Percentiles rank a stretch among this genome's conserved stretches.
These are phyloP conservation scores for Campylomormyrus tamandua DNA, from an alignment of 2,113 vertebrate genomes.

Conservation along the genomic window DNA sequence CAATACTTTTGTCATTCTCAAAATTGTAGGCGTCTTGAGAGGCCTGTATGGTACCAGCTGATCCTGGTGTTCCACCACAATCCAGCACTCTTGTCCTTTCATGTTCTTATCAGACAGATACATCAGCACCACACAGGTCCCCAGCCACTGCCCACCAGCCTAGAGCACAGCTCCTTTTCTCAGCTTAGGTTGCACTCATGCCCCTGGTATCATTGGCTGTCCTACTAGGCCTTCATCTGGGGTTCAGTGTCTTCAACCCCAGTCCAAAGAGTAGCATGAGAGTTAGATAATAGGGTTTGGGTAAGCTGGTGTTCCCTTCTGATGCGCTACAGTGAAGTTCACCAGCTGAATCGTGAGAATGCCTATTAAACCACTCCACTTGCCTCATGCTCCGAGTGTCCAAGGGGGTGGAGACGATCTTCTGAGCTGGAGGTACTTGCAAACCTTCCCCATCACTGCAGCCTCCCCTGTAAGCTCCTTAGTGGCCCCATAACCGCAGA, in stretches of 20 bases:
- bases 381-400: background rate
- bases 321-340: background rate
- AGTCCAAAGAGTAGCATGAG: background rate
- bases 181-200: background rate
- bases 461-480: background rate
- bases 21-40: background rate
- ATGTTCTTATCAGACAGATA: background rate
- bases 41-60: background rate
- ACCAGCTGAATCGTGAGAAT: background rate
- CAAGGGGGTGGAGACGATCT: background rate
- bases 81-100: background rate
- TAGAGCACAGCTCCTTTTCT: background rate
- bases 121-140: background rate
- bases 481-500: background rate
- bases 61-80: background rate
- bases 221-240: background rate
- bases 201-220: background rate
- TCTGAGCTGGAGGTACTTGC: background rate
- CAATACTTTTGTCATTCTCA: too few species aligned
- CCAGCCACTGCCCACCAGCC: background rate
- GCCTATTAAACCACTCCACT: background rate
- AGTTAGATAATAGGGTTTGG: background rate
- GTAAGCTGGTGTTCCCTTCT: background rate
- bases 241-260: background rate
- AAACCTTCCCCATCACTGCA: background rate